phyloP scores from a whole-genome alignment of 2,113 vertebrate genomes.

The Cheirogaleus medius region DNA sequence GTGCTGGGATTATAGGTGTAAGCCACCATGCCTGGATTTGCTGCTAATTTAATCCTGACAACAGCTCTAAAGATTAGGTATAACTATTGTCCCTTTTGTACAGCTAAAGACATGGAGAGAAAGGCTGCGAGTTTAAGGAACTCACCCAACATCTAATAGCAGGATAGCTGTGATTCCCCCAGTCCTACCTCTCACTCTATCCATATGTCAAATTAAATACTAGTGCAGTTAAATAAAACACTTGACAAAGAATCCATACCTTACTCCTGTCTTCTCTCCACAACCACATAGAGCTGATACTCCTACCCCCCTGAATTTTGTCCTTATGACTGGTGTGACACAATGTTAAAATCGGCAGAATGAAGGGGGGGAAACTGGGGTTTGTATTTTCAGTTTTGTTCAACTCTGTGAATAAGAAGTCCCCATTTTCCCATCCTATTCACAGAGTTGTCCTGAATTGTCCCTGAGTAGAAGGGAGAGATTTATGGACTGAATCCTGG shows the following conservation, averaged over 20 bases:
- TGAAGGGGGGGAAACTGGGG: background rate
- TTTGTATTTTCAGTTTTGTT: background rate
- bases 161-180: no score
- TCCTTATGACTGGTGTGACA: background rate
- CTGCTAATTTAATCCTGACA: background rate
- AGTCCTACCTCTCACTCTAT: background rate
- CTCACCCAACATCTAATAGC: background rate
- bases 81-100: background rate
- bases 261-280: background rate
- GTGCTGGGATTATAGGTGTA: no score
- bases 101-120: background rate
- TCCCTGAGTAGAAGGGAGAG: slow-evolving; percentile 43
- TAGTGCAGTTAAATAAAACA: background rate
- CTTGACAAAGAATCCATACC: background rate
- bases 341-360: background rate
- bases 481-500: background rate
- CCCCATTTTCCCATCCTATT: slow-evolving; percentile 2
- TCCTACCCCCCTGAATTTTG: background rate
- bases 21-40: background rate
- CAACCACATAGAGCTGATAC: background rate
- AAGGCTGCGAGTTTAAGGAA: background rate
- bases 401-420: slow-evolving; percentile 49
- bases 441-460: background rate
- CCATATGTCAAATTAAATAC: background rate
- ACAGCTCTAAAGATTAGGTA: background rate